These are phyloP conservation scores for Trinorchestia longiramus DNA, from an alignment of 1,140 invertebrate species.

Conservation along the genomic window DNA sequence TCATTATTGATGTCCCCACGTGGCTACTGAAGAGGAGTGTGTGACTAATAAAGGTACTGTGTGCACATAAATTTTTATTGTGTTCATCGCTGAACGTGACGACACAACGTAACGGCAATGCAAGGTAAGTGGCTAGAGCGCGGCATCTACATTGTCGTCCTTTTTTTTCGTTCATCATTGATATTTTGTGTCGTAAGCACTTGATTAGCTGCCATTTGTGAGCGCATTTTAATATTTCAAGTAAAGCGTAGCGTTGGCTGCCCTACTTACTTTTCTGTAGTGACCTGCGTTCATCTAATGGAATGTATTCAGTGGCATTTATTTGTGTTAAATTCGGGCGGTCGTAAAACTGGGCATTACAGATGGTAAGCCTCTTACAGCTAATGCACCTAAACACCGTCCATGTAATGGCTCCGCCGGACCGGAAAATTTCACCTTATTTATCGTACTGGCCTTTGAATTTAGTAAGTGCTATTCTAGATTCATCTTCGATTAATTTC, in stretches of 20 bases:
- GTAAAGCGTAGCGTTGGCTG: not conserved
- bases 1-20: not conserved
- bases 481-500: not conserved
- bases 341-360: conserved; percentile 13
- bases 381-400: conserved; percentile 33
- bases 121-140: not conserved
- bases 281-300: not conserved
- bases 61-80: not conserved
- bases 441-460: not conserved
- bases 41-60: not conserved
- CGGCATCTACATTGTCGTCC: not conserved
- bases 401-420: conserved; percentile 4
- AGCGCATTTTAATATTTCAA: not conserved
- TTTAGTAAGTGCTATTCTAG: not conserved
- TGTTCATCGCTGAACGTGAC: not conserved
- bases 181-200: not conserved
- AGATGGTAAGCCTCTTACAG: conserved; percentile 24
- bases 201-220: not conserved
- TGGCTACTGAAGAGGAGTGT: not conserved
- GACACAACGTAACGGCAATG: not conserved
- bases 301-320: conserved; percentile 22
- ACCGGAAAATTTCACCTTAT: not conserved
- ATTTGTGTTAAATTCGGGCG: conserved; percentile 3
- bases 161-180: not conserved
- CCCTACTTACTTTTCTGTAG: not conserved